Evolutionary conservation across 2,888 invertebrate genomes (phyloP), one percentile per base, ranked within the genome.

Genomic region (Nipponacmea schrenckii): DNA sequence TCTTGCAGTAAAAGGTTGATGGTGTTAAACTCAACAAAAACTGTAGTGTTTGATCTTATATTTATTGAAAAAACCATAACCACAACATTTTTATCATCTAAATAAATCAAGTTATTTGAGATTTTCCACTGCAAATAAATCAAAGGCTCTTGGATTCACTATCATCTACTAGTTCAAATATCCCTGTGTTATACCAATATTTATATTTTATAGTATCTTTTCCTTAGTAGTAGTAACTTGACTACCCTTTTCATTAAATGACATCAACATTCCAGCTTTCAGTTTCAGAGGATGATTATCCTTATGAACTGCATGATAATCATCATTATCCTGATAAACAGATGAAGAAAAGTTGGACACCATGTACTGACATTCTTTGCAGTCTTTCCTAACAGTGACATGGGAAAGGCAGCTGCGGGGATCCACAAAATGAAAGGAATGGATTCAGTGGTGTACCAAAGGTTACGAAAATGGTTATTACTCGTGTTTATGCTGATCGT

Each of bases 131-230:
- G 17, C 20, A 46, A 17, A 39, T 45, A 69, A 20, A 45, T 69
- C 69, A 69, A 44, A 26, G 69, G 39, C 20, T 64, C 7, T 64
- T 44, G 17, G n/a, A n/a, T n/a, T n/a, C n/a, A n/a, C n/a, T n/a
- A 27, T 39, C 24, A 15, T 5, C 20, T 24, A 44, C 24, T 62
- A 62, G 62, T 26, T 64, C 69, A 17, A 48, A 12, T 45, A 39
- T 39, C 17, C 64, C 64, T 48, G 64, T 27, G 45, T 69, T 69
- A 64, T 64, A 69, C 69, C 69, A 69, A 39, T 69, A 12, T 46
- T 45, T 63, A 64, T 69, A 20, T 31, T 64, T 69, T 26, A 20
- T 64, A 12, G 63, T 69, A 20, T 45, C 63, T 64, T 69, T 69
- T 26, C 69, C 63, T n/a, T n/a, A n/a, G n/a, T n/a, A 45, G 69